Evolutionary conservation across 2,797 vertebrate genomes (phyloP).

Genomic region (Schizopygopsis malacanthus): DNA sequence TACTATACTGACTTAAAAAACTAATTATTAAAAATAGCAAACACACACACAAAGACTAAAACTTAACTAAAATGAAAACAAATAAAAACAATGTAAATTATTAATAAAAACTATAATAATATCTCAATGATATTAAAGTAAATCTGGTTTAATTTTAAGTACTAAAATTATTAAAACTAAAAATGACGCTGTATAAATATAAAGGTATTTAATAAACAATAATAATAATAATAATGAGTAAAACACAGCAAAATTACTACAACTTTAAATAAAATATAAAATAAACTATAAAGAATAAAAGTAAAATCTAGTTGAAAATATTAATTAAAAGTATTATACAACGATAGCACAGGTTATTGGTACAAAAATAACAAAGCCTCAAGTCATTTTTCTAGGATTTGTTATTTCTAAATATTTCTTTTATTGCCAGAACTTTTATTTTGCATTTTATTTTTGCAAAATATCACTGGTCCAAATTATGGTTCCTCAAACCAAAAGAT

Average conservation of each 20-base stretch:
- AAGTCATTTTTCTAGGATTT: background rate
- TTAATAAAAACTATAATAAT: background rate
- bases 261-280: background rate
- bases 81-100: too few species aligned
- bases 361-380: background rate
- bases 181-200: background rate
- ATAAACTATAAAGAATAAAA: background rate
- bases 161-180: background rate
- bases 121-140: background rate
- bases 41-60: too few species aligned
- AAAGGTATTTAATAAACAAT: background rate
- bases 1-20: background rate
- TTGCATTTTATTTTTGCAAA: background rate
- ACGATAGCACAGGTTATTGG: too few species aligned
- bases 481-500: background rate
- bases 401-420: background rate
- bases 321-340: background rate
- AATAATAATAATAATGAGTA: too few species aligned
- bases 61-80: too few species aligned
- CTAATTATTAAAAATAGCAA: too few species aligned
- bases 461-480: background rate
- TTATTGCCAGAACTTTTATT: background rate
- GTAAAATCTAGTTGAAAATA: background rate
- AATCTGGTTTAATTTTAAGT: background rate
- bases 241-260: background rate